Percentiles rank a stretch among this genome's conserved stretches.
These are phyloP conservation scores for Dipodomys merriami DNA, from an alignment of 2,113 vertebrate genomes.

Conservation along the genomic window DNA sequence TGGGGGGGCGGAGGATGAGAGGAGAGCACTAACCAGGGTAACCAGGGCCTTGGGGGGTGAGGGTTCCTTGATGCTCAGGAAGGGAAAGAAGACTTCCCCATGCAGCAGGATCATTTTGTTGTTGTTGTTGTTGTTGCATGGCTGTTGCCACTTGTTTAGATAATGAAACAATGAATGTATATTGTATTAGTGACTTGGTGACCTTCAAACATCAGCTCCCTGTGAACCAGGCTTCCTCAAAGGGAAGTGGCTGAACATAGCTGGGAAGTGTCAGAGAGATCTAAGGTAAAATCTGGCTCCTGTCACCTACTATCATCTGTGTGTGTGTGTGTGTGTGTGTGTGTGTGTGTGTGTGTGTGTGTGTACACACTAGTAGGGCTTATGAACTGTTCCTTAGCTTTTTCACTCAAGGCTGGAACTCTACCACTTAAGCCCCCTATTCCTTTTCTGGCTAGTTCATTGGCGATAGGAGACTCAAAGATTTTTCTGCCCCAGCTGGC, in stretches of 20 bases:
- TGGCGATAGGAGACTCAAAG: too few species aligned
- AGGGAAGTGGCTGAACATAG: not conserved
- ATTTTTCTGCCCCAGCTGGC: too few species aligned
- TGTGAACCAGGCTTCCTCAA: not conserved
- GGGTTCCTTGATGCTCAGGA: not conserved
- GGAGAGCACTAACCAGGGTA: not conserved
- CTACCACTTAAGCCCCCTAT: too few species aligned
- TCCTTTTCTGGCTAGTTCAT: too few species aligned
- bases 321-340: too few species aligned
- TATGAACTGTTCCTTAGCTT: not conserved
- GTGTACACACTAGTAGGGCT: too few species aligned
- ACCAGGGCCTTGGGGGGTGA: not conserved
- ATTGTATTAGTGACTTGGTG: constrained; percentile 6
- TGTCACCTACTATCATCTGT: not conserved
- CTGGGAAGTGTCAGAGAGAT: not conserved
- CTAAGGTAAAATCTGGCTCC: not conserved
- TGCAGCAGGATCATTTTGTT: not conserved
- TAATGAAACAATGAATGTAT: not conserved
- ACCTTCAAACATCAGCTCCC: not conserved
- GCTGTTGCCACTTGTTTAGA: constrained; percentile 1
- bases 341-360: too few species aligned
- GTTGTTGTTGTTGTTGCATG: not conserved
- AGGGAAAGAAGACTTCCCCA: not conserved
- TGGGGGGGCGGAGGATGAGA: not conserved
- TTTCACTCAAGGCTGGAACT: too few species aligned